Evolutionary conservation across 2,888 invertebrate genomes (phyloP).

Genomic region (Agriopis marginaria): DNA sequence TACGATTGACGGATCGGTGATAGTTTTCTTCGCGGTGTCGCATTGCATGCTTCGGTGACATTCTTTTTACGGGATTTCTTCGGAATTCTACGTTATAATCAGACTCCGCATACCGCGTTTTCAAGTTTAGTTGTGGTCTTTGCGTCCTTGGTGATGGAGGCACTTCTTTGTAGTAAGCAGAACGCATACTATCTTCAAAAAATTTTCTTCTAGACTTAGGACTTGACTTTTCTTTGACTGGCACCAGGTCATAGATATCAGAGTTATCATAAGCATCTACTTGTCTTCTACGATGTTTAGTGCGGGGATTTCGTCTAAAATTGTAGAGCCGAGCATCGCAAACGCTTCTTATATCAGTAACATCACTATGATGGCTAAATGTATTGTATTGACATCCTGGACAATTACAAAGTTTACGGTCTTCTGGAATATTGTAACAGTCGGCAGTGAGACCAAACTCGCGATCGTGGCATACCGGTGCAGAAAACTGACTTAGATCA

Average conservation of each 20-base stretch:
- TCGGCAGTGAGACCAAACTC: conserved; percentile 54
- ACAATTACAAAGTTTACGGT: conserved; percentile 64
- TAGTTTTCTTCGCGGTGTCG: neutral
- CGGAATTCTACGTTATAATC: conserved; percentile 12
- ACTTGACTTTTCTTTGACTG: conserved; percentile 78
- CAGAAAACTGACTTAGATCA: conserved; percentile 73
- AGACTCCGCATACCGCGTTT: conserved; percentile 58
- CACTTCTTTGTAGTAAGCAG: conserved; percentile 68
- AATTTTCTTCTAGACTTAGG: conserved; percentile 73
- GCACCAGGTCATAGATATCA: conserved; percentile 72
- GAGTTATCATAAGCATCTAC: conserved; percentile 67
- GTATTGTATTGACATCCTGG: conserved; percentile 35
- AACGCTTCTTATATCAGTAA: conserved; percentile 67
- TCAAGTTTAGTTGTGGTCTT: conserved; percentile 72
- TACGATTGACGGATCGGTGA: neutral
- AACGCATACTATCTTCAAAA: conserved; percentile 57
- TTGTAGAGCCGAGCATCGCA: conserved; percentile 73
- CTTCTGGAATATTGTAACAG: conserved; percentile 58
- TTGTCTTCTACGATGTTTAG: conserved; percentile 51
- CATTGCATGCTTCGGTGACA: neutral
- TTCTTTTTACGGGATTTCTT: conserved; percentile 12
- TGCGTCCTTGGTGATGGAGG: conserved; percentile 75
- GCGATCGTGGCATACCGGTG: conserved; percentile 75
- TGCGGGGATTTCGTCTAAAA: conserved; percentile 55
- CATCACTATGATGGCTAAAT: conserved; percentile 45